A percentile compares a stretch with the other conserved stretches of the same genome.
phyloP scores from a whole-genome alignment of 1,140 invertebrate genomes.

The Meteorus sp. region DNA sequence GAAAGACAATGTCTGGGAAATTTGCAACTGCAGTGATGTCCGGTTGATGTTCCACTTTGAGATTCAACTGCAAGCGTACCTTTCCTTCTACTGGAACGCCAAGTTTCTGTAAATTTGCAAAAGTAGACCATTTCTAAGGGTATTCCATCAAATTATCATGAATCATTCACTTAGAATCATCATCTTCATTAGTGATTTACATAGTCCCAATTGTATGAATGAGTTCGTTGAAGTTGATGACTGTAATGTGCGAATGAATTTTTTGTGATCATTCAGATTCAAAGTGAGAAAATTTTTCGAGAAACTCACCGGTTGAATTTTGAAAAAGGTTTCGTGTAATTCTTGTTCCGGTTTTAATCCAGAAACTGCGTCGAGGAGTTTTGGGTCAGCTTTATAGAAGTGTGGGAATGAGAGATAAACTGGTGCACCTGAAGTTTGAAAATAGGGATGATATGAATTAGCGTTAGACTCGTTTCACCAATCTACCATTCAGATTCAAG shows the following conservation, averaged over 20 bases:
- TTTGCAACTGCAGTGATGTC: slow-evolving; percentile 72
- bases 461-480: background rate
- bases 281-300: too few species aligned
- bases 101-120: slow-evolving; percentile 70
- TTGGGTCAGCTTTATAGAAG: slow-evolving; percentile 80
- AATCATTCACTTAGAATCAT: too few species aligned
- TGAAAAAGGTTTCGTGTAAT: slow-evolving; percentile 78
- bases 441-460: slow-evolving; percentile 12
- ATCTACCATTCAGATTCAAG: too few species aligned
- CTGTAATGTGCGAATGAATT: too few species aligned
- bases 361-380: slow-evolving; percentile 69
- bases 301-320: slow-evolving; percentile 80
- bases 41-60: slow-evolving; percentile 74
- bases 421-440: slow-evolving; percentile 71
- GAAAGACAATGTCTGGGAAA: slow-evolving; percentile 80
- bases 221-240: too few species aligned
- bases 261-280: too few species aligned
- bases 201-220: background rate
- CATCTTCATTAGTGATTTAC: background rate
- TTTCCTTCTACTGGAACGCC: slow-evolving; percentile 82
- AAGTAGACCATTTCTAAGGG: too few species aligned
- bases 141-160: too few species aligned
- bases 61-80: slow-evolving; percentile 78
- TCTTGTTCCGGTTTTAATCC: slow-evolving; percentile 73
- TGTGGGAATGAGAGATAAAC: slow-evolving; percentile 87